Evolutionary conservation across 2,888 invertebrate genomes (phyloP), one percentile per base, ranked within the genome.

Genomic region (Apocheima hispidaria): DNA sequence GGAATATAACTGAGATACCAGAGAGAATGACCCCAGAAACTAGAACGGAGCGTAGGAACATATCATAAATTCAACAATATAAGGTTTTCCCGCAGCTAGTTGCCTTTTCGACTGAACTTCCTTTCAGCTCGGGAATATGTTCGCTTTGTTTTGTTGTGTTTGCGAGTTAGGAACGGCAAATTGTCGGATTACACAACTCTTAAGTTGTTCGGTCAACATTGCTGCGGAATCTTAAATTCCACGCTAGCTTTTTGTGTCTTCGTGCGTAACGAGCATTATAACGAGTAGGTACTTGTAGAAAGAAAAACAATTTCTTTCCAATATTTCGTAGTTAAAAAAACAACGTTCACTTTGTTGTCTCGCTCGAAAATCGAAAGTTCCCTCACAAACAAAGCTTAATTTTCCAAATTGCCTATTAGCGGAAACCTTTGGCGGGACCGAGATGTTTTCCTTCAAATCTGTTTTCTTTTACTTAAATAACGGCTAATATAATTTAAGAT

Each of bases 131-230:
- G 87, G 85, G 88, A 88, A 90, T 88, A 86, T 88, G 90, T 86
- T 88, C 86, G 81, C 82, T 79, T 87, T 88, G 88, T 90, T 89
- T 87, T 91, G 90, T 91, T 91, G 79, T 90, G 88, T 87, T 91
- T 88, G 83, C 85, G 86, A 89, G 89, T 91, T 88, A 88, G 84
- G 76, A 84, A 82, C 83, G 86, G 88, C 87, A 88, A 90, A 89
- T 90, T 88, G 87, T 86, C 75, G 86, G 88, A 89, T 91, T 89
- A 89, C 87, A 88, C 85, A 88, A 90, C 87, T 87, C 81, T 80
- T 88, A 89, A 90, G 90, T 88, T 84, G 82, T 78, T 85, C 79
- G 87, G 86, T 88, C 89, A 91, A 90, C 86, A 90, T 77, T 78
- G 78, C 77, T 72, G 78, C 69, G 73, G 79, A 83, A 83, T 84